A percentile compares a stretch with the other conserved stretches of the same genome.
These are phyloP conservation scores for Aplochiton taeniatus DNA, from an alignment of 2,797 vertebrate species.

Conservation along the genomic window DNA sequence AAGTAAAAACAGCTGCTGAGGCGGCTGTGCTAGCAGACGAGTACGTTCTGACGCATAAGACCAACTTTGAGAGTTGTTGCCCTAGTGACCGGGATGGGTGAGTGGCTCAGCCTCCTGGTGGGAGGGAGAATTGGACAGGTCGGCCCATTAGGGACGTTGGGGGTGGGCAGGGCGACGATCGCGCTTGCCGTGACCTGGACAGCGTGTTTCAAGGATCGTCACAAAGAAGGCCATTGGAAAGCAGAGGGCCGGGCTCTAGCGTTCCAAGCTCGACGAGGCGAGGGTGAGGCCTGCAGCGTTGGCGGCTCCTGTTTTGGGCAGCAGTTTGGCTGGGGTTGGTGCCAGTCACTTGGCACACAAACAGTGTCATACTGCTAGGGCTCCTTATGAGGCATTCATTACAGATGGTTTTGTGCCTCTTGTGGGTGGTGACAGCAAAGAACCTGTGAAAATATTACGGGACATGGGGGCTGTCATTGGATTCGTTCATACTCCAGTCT, in stretches of 20 bases:
- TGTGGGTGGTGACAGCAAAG: background rate
- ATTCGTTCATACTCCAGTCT: background rate
- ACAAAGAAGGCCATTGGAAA: background rate
- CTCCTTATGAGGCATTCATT: background rate
- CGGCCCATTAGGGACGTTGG: background rate
- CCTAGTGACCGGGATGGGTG: background rate
- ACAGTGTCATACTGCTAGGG: too few relatives aligned
- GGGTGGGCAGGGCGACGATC: background rate
- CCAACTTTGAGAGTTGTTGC: background rate
- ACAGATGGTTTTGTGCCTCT: background rate
- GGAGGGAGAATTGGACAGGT: too few relatives aligned
- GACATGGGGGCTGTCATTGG: background rate
- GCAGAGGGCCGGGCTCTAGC: background rate
- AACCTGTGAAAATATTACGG: background rate
- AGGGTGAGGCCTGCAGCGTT: background rate
- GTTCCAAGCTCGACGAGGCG: background rate
- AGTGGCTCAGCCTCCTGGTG: background rate
- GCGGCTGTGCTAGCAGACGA: background rate
- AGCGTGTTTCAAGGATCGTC: background rate
- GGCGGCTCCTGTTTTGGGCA: background rate
- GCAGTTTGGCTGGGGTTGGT: too few relatives aligned
- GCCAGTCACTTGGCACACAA: too few relatives aligned
- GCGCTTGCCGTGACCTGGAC: background rate
- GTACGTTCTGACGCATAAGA: conserved; percentile 1
- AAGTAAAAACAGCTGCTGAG: background rate